Evolutionary conservation across 2,113 vertebrate species (phyloP).

Genomic region (Trogon melanurus): DNA sequence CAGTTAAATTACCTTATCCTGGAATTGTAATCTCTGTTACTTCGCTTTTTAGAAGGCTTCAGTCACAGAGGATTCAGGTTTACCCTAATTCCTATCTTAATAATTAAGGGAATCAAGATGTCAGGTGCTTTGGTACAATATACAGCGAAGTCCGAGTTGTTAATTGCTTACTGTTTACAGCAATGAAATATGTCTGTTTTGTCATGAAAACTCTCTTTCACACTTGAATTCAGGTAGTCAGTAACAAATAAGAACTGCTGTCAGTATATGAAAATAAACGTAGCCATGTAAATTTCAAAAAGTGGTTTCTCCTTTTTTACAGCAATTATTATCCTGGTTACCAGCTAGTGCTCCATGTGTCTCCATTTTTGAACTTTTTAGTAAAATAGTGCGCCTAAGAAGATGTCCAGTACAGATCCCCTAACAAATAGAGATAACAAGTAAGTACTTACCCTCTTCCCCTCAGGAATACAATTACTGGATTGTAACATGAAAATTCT

Average conservation of each 20-base stretch:
- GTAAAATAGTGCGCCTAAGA: not conserved
- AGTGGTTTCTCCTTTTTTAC: not conserved
- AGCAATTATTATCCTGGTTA: not conserved
- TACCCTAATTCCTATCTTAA: not conserved
- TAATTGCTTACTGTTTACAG: not conserved
- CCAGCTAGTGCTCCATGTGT: not conserved
- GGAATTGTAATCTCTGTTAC: not conserved
- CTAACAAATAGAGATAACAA: not conserved
- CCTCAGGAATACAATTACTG: not conserved
- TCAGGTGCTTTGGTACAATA: not conserved
- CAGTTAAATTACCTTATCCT: not conserved
- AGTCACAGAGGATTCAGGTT: not conserved
- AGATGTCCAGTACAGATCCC: constrained; percentile 39
- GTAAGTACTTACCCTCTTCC: constrained; percentile 19
- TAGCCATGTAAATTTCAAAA: not conserved
- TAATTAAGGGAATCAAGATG: not conserved
- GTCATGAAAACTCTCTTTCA: not conserved
- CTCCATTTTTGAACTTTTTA: not conserved
- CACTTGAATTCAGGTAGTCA: not conserved
- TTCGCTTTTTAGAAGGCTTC: not conserved
- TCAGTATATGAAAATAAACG: not conserved
- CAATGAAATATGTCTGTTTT: not conserved
- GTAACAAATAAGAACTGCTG: not conserved
- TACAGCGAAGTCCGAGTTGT: not conserved
- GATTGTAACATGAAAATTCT: not conserved